Base-by-base conservation (phyloP, 2,113 vertebrate species). In the Pterophyllum scalare region DNA sequence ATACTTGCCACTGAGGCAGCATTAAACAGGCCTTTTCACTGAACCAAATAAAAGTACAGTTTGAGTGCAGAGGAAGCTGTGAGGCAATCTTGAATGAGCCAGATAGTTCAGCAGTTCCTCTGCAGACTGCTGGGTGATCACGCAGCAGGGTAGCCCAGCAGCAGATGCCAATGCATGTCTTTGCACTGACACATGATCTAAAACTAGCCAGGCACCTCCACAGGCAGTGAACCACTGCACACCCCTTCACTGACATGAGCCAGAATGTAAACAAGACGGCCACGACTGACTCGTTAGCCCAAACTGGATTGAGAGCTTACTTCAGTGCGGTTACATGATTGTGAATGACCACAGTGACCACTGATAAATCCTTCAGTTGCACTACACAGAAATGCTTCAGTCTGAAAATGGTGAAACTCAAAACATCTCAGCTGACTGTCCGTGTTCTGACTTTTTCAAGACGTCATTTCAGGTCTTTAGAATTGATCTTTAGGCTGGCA, bases 131-230 rank as follows among this genome's bases (percentile, higher is more conserved):
- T 14, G 28, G 12, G 24, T 56, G 79, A 61, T 75, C 14, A 0
- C 20, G 64, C 70, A 62, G 75, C 59, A 79, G 79, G 24, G 77
- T 17, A 35, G 33, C 64, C 40, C 46, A 15, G 59, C 67, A 85
- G 64, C 82, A 78, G 72, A 92, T 84, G 85, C 75, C 85, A 78
- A 78, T 22, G 84, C 84, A 65, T 76, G 59, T 60, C 75, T 88
- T 17, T 70, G 64, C 77, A 35, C 89, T 92, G 89, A 92, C 89
- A 90, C 81, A 85, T 60, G 57, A 82, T 87, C 90, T 92, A 91
- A 92, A 93, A 91, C 75, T 7, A 84, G 80, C 67, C 81, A 56
- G 86, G 80, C 89, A 85, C 88, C 81, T 87, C 49, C 88, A 81
- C 83, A 86, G 60, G 59, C 76, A n/a, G 62, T 81, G 91, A 90